These are phyloP conservation scores for Anabacerthia variegaticeps DNA, from an alignment of 2,797 vertebrate genomes.

Conservation along the genomic window DNA sequence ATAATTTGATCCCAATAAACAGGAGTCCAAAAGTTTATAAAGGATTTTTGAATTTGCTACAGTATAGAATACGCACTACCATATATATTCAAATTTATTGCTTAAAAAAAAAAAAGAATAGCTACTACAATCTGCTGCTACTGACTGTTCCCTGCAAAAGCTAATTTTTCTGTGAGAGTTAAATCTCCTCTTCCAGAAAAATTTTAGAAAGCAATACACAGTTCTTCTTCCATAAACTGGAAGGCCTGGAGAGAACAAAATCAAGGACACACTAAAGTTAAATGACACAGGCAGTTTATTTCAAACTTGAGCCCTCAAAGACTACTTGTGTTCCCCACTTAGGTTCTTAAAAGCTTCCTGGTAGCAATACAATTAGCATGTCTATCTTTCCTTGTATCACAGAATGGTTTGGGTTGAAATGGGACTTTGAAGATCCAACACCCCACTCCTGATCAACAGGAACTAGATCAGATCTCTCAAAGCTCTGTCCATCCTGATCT, in stretches of 20 bases:
- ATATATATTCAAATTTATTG: background rate
- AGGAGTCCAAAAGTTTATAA: background rate
- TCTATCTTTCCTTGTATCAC: background rate
- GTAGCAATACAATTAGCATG: background rate
- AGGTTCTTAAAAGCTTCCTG: background rate
- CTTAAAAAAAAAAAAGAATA: background rate
- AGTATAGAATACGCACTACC: background rate
- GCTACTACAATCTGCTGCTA: background rate
- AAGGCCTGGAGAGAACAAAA: background rate
- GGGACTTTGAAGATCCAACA: background rate
- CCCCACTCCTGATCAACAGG: background rate
- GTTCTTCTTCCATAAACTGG: background rate
- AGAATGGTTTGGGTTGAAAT: background rate
- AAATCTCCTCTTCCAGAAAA: background rate
- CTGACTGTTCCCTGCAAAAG: constrained; percentile 2
- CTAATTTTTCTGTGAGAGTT: background rate
- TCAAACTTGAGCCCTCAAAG: background rate
- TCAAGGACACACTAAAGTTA: background rate
- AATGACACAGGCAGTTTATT: background rate
- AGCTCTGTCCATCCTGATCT: background rate
- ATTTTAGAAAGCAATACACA: background rate
- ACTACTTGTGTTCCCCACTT: background rate
- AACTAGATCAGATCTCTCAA: background rate
- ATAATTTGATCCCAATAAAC: background rate
- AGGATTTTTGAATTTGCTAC: background rate